Conservation (phyloP, 2,888 invertebrate genomes). For the Phragmatobia fuliginosa region DNA sequence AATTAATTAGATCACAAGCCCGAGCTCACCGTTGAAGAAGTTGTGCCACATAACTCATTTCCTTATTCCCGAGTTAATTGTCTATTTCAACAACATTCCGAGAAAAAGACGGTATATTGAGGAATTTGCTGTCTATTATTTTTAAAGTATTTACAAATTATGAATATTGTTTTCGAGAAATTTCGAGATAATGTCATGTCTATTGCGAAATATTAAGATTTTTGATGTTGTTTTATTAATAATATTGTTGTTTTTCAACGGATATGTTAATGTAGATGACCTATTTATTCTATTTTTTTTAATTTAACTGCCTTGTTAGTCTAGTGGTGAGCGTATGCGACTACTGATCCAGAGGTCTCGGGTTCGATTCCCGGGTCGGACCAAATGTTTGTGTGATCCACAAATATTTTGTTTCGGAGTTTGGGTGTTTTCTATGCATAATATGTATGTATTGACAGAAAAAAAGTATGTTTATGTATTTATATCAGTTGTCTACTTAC, state of each 20-base stretch:
- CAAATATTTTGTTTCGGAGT: too few relatives aligned
- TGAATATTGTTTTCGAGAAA: constrained; percentile 12
- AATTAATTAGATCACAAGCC: constrained; percentile 63
- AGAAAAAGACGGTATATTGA: constrained; percentile 16
- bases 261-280: constrained; percentile 8
- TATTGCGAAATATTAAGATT: constrained; percentile 10
- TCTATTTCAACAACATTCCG: constrained; percentile 26
- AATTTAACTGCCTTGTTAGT: too few relatives aligned
- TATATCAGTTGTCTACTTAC: too few relatives aligned
- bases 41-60: constrained; percentile 54
- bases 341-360: too few relatives aligned
- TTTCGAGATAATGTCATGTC: background rate
- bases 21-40: constrained; percentile 42
- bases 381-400: too few relatives aligned
- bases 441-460: too few relatives aligned
- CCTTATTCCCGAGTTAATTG: constrained; percentile 58
- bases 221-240: constrained; percentile 13
- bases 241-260: constrained; percentile 24
- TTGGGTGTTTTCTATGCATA: too few relatives aligned
- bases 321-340: too few relatives aligned
- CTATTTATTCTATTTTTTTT: constrained; percentile 6
- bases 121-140: constrained; percentile 6
- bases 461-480: too few relatives aligned
- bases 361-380: too few relatives aligned
- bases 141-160: constrained; percentile 12